Evolutionary conservation across 2,113 vertebrate species (phyloP).

Genomic region (Saguinus midas): DNA sequence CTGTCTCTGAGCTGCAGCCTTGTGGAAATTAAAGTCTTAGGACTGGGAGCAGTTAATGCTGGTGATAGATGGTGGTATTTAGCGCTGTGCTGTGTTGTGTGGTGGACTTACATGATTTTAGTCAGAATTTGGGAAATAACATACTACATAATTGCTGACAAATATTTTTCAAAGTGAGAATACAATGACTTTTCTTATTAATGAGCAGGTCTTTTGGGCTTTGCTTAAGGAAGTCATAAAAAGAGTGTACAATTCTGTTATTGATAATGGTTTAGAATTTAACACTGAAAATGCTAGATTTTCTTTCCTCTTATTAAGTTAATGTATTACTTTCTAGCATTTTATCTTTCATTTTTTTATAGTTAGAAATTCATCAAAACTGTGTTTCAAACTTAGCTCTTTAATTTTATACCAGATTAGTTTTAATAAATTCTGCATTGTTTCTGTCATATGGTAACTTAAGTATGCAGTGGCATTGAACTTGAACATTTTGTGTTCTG

Average conservation of each 20-base stretch:
- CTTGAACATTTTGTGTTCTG: slow-evolving; percentile 10
- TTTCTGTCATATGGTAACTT: slow-evolving; percentile 38
- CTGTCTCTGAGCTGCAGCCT: slow-evolving; percentile 69
- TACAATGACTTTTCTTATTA: background rate
- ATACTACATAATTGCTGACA: slow-evolving; percentile 16
- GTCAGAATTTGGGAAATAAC: slow-evolving; percentile 62
- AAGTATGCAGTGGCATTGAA: slow-evolving; percentile 21
- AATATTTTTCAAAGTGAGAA: slow-evolving; percentile 43
- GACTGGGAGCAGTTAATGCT: slow-evolving; percentile 74
- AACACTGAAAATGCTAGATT: slow-evolving; percentile 9
- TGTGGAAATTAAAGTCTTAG: slow-evolving; percentile 83
- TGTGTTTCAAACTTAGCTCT: slow-evolving; percentile 31
- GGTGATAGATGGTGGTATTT: slow-evolving; percentile 68
- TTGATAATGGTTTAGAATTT: slow-evolving; percentile 45
- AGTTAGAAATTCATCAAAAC: slow-evolving; percentile 25
- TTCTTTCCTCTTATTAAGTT: background rate
- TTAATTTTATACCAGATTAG: background rate
- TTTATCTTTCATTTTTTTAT: background rate
- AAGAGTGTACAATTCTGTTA: background rate
- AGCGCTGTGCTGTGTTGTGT: slow-evolving; percentile 53
- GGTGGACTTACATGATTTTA: slow-evolving; percentile 50
- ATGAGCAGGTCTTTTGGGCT: background rate
- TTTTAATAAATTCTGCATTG: background rate
- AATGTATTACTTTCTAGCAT: slow-evolving; percentile 6
- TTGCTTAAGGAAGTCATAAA: slow-evolving; percentile 49